Evolutionary conservation across 2,113 vertebrate species (phyloP).

Genomic region (Brachyhypopomus gauderio): DNA sequence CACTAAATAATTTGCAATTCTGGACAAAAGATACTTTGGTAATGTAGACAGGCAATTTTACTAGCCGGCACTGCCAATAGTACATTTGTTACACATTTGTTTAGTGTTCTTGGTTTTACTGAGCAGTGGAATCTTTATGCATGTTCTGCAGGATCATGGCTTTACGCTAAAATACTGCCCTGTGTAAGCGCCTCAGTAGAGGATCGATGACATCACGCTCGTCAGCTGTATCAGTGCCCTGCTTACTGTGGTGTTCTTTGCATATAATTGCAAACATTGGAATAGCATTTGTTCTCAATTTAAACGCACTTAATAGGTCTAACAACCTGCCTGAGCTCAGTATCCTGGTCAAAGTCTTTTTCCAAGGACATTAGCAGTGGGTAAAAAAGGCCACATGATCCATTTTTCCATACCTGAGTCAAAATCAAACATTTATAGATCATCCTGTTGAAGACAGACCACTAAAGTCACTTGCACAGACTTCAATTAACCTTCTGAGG

Average conservation of each 20-base stretch:
- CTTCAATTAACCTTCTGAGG: slow-evolving; percentile 75
- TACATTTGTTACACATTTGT: background rate
- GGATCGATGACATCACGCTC: no score
- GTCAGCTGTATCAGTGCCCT: no score
- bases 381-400: slow-evolving; percentile 56
- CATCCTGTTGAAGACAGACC: slow-evolving; percentile 69
- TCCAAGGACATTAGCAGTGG: slow-evolving; percentile 63
- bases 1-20: background rate
- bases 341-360: slow-evolving; percentile 53
- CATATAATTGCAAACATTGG: no score
- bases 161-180: no score
- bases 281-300: no score
- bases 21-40: background rate
- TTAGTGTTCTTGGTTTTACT: background rate
- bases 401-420: slow-evolving; percentile 65
- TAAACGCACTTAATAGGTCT: slow-evolving; percentile 49
- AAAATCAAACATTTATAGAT: slow-evolving; percentile 72
- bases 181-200: no score
- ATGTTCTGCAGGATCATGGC: background rate
- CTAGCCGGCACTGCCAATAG: background rate
- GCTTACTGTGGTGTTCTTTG: no score
- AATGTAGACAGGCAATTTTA: background rate
- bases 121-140: background rate
- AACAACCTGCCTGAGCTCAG: slow-evolving; percentile 57
- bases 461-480: slow-evolving; percentile 67